These are phyloP conservation scores for Ochropleura plecta DNA, from an alignment of 2,888 invertebrate species.

Conservation along the genomic window DNA sequence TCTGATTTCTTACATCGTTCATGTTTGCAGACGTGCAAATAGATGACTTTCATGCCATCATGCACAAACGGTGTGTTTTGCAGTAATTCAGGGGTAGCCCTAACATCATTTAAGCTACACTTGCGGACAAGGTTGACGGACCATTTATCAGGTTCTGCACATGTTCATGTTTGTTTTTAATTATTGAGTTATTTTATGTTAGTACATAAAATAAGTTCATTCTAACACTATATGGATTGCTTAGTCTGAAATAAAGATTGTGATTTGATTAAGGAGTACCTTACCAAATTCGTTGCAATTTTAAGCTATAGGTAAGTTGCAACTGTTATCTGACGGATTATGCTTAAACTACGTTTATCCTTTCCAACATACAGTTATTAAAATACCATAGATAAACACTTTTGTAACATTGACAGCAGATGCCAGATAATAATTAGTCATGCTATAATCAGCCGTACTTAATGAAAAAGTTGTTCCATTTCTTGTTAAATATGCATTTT, in stretches of 20 bases:
- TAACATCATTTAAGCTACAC: no score
- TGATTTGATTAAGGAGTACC: neutral
- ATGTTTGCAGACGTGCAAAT: no score
- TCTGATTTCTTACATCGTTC: neutral
- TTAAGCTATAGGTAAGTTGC: neutral
- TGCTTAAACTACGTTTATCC: slow-evolving; percentile 27
- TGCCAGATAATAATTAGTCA: slow-evolving; percentile 14
- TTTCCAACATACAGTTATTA: slow-evolving; percentile 11
- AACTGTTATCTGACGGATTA: slow-evolving; percentile 36
- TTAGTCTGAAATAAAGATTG: no score
- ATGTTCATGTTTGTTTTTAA: no score
- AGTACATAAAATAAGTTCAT: no score
- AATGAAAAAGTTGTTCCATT: neutral
- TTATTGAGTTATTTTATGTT: no score
- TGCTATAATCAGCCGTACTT: neutral
- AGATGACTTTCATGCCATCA: no score
- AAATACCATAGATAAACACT: slow-evolving; percentile 32
- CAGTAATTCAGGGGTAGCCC: no score
- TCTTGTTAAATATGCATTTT: neutral
- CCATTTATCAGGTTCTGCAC: no score
- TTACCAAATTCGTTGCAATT: slow-evolving; percentile 2
- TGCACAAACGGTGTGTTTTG: no score
- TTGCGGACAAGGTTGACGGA: no score
- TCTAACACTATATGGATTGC: no score
- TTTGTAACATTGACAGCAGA: neutral